Evolutionary conservation across 1,140 invertebrate genomes (phyloP).

Genomic region (Euwallacea similis): DNA sequence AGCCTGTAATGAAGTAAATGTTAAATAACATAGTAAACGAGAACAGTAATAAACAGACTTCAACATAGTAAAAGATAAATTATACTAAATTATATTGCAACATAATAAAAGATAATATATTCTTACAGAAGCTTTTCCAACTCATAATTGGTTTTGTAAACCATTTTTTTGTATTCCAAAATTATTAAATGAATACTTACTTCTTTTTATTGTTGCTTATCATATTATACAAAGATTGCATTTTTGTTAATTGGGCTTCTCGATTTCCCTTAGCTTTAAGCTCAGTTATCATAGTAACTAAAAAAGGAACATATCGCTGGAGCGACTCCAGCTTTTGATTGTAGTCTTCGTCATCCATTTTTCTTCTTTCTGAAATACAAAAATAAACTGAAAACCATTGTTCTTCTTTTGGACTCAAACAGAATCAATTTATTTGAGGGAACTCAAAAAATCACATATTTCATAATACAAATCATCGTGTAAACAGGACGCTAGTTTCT

Average conservation of each 20-base stretch:
- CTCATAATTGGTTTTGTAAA: neutral
- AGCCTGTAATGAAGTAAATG: conserved; percentile 56
- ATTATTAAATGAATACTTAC: conserved; percentile 51
- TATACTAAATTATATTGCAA: too few species aligned
- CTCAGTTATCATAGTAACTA: conserved; percentile 65
- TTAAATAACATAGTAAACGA: conserved; percentile 20
- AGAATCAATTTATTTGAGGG: neutral
- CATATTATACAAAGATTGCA: conserved; percentile 63
- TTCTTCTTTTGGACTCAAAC: neutral
- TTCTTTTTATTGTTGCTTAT: conserved; percentile 64
- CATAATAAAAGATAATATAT: conserved; percentile 4
- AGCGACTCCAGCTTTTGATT: conserved; percentile 64
- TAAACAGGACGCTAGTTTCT: too few species aligned
- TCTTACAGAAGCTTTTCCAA: conserved; percentile 1
- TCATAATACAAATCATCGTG: too few species aligned
- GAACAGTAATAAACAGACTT: neutral
- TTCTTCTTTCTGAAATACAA: neutral
- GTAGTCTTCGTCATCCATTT: conserved; percentile 57
- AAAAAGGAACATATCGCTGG: conserved; percentile 67
- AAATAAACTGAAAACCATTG: neutral
- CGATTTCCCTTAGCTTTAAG: conserved; percentile 60
- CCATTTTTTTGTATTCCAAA: neutral
- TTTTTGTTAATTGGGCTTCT: conserved; percentile 63
- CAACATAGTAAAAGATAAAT: conserved; percentile 7
- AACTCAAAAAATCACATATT: too few species aligned